Conservation (phyloP, 53 echinoderm and acorn worm species). For the Patiria pectinifera region DNA sequence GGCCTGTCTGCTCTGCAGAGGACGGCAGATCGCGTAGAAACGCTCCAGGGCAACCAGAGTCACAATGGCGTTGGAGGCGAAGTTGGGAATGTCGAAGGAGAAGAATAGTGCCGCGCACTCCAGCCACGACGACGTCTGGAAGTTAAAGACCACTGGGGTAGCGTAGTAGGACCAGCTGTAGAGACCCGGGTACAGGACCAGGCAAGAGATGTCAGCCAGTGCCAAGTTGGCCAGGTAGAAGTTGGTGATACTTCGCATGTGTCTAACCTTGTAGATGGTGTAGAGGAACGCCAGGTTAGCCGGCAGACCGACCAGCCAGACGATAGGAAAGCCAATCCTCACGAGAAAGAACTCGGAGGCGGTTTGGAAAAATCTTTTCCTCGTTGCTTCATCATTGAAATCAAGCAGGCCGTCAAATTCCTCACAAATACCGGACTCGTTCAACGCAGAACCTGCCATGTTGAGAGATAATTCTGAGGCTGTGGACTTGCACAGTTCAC, state of each 20-base stretch:
- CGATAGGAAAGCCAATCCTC: not conserved
- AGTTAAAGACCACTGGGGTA: not conserved
- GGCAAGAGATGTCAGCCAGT: not conserved
- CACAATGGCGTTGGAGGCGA: conserved; percentile 74
- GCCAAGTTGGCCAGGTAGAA: conserved; percentile 23
- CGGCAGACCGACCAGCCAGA: not conserved
- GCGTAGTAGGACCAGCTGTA: not conserved
- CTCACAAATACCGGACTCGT: not conserved
- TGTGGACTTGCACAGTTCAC: too few species aligned
- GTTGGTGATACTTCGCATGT: conserved; percentile 14
- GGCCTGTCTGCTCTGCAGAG: conserved; percentile 45
- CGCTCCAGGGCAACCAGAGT: conserved; percentile 78
- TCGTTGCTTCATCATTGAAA: not conserved
- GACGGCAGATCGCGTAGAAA: conserved; percentile 78
- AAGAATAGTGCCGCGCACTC: not conserved
- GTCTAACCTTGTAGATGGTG: not conserved
- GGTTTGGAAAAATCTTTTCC: not conserved
- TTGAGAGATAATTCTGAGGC: not conserved
- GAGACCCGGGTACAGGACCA: not conserved
- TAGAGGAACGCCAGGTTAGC: conserved; percentile 11
- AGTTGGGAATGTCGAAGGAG: not conserved
- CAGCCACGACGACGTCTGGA: not conserved
- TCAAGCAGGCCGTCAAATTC: not conserved
- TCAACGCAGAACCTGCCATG: not conserved
- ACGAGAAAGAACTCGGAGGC: not conserved